Evolutionary conservation across 2,888 invertebrate genomes (phyloP).

Genomic region (Eristalis tenax): DNA sequence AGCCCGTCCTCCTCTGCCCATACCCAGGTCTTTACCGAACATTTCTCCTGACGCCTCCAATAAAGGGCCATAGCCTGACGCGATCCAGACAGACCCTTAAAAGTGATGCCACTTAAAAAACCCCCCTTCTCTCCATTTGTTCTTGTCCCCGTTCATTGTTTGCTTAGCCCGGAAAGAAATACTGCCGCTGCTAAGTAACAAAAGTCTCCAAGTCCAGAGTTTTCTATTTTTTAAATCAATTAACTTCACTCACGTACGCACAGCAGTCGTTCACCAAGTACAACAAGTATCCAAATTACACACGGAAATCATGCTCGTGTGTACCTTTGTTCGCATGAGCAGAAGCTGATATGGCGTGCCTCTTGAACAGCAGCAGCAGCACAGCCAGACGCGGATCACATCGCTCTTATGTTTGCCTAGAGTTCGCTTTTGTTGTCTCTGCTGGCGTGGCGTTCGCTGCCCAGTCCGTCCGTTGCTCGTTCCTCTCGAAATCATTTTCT

Average conservation of each 20-base stretch:
- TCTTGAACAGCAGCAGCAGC: no score
- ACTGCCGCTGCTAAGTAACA: slow-evolving; percentile 4
- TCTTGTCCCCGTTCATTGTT: neutral
- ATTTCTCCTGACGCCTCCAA: no score
- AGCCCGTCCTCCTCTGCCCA: no score
- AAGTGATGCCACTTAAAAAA: slow-evolving; percentile 23
- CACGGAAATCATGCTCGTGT: neutral
- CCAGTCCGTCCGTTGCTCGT: neutral
- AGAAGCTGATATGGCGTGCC: no score
- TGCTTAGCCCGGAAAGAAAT: neutral
- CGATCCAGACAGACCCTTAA: no score
- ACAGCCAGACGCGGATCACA: no score
- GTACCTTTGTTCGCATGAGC: neutral
- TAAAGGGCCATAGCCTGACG: no score
- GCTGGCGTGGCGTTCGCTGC: neutral
- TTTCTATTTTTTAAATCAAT: slow-evolving; percentile 48
- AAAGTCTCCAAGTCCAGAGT: neutral
- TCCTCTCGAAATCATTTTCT: slow-evolving; percentile 28
- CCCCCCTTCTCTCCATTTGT: neutral
- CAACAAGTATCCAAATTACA: slow-evolving; percentile 3
- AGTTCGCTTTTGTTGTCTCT: neutral
- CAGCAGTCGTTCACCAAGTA: neutral
- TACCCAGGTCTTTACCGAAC: no score
- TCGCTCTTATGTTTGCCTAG: neutral
- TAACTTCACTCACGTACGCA: slow-evolving; percentile 20